Percentiles rank a stretch among this genome's conserved stretches.
Evolutionary conservation across 2,113 vertebrate species (phyloP).

Genomic region (Anseranas semipalmata): DNA sequence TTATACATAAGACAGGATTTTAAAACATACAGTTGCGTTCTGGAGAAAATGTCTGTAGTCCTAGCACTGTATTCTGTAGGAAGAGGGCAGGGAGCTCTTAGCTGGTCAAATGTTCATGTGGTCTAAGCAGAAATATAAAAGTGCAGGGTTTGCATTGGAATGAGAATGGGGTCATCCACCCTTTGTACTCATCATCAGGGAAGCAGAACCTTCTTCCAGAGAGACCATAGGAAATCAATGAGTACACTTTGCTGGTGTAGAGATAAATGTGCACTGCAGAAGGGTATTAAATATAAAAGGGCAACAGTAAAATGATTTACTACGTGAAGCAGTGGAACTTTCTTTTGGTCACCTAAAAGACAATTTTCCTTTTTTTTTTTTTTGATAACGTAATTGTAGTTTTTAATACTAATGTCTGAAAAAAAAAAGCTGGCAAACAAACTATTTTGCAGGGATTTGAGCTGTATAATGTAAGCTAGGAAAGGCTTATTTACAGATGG

Average conservation of each 20-base stretch:
- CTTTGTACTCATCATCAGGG: constrained; percentile 85
- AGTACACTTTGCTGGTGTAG: constrained; percentile 79
- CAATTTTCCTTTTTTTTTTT: constrained; percentile 29
- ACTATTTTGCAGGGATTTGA: background rate
- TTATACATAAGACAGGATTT: constrained; percentile 5
- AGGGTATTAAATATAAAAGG: constrained; percentile 79
- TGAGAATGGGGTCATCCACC: constrained; percentile 89
- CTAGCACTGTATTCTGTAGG: constrained; percentile 27
- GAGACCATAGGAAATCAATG: constrained; percentile 93
- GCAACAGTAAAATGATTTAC: constrained; percentile 77
- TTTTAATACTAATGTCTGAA: background rate
- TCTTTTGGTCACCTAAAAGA: constrained; percentile 68
- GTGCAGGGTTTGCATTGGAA: constrained; percentile 79
- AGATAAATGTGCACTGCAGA: constrained; percentile 76
- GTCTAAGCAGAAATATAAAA: constrained; percentile 74
- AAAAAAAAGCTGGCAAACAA: background rate
- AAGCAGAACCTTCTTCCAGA: constrained; percentile 87
- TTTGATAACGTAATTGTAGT: constrained; percentile 47
- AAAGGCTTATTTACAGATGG: constrained; percentile 11
- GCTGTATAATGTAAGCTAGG: background rate
- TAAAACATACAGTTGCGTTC: constrained; percentile 26
- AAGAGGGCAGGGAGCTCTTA: constrained; percentile 60
- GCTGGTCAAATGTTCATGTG: constrained; percentile 50
- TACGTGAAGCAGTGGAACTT: constrained; percentile 62
- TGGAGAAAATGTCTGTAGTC: constrained; percentile 55